Base-by-base conservation (phyloP, 1,140 invertebrate genomes). In the Whitmania pigra region DNA sequence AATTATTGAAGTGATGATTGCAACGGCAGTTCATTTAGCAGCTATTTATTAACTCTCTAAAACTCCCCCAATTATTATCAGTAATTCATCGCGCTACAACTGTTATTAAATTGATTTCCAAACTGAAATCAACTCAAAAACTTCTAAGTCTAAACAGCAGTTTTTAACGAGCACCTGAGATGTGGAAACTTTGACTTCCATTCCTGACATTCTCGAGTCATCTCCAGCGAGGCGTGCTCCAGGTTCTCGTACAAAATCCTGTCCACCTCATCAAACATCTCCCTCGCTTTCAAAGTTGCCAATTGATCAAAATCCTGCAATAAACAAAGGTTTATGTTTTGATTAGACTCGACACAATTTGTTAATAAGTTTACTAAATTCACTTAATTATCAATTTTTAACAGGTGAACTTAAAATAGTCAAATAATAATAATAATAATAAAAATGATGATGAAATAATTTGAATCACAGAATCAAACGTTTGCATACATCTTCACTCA, bases 361-460 rank as follows among this genome's bases (percentile, higher is more conserved):
- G 15, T n/a, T n/a, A 49, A 49, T 5, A 49, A 1, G 1, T 63
- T 63, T 31, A 0, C 15, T 63, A 22, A 63, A 13, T 25, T 22
- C 20, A 63, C 29, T 25, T 31, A n/a, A 63, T 13, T 1, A 63
- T 63, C 11, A n/a, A n/a, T 22, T 63, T 63, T 13, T 49, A 49
- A 31, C 18, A 13, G 11, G 22, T 63, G 20, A 20, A 57, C 5
- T 25, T n/a, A 57, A 57, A 57, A 57, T 57, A 57, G 2, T 20
- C 2, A 57, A 57, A 57, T n/a, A 57, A 57, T n/a, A 57, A 9
- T 57, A 57, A 57, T n/a, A n/a, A n/a, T n/a, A n/a, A n/a, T n/a
- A n/a, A n/a, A n/a, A n/a, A n/a, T n/a, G n/a, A n/a, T n/a, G n/a
- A n/a, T n/a, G n/a, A n/a, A 63, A 15, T 25, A 17, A 31, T 13